Conservation (phyloP, 2,113 vertebrate genomes). For the Picathartes gymnocephalus region DNA sequence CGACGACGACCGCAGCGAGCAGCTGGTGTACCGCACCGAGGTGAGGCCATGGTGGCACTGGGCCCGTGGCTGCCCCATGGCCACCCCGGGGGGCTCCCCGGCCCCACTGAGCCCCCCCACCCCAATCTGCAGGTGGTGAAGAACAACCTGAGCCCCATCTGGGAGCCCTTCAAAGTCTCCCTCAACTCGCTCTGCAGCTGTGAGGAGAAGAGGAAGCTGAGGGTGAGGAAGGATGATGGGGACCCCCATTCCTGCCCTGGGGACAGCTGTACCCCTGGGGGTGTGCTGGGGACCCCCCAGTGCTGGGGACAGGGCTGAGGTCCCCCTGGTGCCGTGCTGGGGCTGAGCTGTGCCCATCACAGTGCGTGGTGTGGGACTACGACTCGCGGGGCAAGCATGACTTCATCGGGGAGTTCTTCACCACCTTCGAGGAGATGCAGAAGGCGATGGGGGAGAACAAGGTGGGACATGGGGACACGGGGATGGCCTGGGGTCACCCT, state of each 20-base stretch:
- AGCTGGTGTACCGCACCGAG: slow-evolving; percentile 92
- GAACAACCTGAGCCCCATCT: slow-evolving; percentile 92
- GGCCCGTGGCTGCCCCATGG: accelerated
- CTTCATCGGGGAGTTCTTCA: slow-evolving; percentile 94
- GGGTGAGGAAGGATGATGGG: slow-evolving; percentile 67
- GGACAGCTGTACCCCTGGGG: accelerated
- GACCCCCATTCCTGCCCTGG: neutral
- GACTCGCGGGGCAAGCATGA: slow-evolving; percentile 94
- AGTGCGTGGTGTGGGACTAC: slow-evolving; percentile 93
- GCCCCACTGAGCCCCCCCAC: neutral
- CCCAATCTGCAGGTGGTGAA: slow-evolving; percentile 85
- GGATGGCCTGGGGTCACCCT: neutral
- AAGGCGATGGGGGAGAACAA: slow-evolving; percentile 83
- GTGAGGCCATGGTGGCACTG: neutral
- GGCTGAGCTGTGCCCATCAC: neutral
- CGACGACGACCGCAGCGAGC: slow-evolving; percentile 82
- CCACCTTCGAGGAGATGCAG: slow-evolving; percentile 93
- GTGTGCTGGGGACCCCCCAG: neutral
- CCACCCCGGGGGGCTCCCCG: accelerated
- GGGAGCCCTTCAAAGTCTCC: slow-evolving; percentile 95
- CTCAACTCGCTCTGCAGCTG: slow-evolving; percentile 92
- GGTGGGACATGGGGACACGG: slow-evolving; percentile 55
- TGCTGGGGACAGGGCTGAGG: neutral
- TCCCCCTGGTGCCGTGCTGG: neutral
- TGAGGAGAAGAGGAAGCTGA: slow-evolving; percentile 87